A percentile compares a stretch with the other conserved stretches of the same genome.
Evolutionary conservation across 2,888 invertebrate genomes (phyloP).

Genomic region (Yponomeuta sedellus): DNA sequence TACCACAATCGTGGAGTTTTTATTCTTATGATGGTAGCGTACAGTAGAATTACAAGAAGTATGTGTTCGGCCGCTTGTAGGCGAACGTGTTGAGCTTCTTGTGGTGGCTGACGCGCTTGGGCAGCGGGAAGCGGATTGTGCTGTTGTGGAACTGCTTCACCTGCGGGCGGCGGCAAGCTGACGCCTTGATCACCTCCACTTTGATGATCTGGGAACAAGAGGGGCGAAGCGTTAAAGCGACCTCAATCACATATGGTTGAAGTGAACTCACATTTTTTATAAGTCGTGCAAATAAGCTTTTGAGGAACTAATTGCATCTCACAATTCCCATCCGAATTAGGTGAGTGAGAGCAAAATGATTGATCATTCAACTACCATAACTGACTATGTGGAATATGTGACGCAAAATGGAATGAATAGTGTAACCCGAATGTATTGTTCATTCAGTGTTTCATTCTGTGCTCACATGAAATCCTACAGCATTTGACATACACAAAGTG

Average conservation of each 20-base stretch:
- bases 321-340: no score
- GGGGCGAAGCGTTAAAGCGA: constrained; percentile 13
- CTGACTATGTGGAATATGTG: no score
- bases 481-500: no score
- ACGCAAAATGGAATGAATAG: no score
- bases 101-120: constrained; percentile 90
- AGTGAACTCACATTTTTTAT: neutral
- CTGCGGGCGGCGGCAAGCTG: constrained; percentile 93
- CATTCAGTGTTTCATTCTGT: no score
- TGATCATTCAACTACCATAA: no score
- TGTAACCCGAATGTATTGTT: no score
- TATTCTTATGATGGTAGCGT: constrained; percentile 31
- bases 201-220: constrained; percentile 88
- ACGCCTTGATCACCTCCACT: constrained; percentile 93
- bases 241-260: neutral
- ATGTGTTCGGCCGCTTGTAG: constrained; percentile 87
- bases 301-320: no score
- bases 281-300: no score
- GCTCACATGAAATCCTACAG: no score
- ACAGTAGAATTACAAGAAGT: constrained; percentile 77
- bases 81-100: constrained; percentile 91
- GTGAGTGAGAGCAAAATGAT: no score
- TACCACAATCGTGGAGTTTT: constrained; percentile 51
- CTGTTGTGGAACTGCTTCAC: constrained; percentile 99
- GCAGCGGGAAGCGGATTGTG: constrained; percentile 97